These are phyloP conservation scores for Popillia japonica DNA, from an alignment of 1,140 invertebrate genomes.

Conservation along the genomic window DNA sequence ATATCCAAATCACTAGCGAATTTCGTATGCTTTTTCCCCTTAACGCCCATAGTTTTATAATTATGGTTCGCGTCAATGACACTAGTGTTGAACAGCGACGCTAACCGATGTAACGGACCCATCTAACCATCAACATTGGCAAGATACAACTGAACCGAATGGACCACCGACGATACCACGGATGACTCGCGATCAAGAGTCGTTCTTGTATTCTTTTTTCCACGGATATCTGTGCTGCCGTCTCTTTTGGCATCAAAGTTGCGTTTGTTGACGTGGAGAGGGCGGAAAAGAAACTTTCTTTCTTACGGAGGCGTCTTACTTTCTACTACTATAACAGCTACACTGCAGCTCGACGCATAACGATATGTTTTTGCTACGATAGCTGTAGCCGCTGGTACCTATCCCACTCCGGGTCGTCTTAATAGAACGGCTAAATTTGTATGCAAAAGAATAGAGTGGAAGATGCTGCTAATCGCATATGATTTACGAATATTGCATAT, in stretches of 20 bases:
- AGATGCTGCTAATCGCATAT: neutral
- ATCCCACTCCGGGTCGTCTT: slow-evolving; percentile 3
- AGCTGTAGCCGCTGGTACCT: neutral
- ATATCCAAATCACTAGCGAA: slow-evolving; percentile 50
- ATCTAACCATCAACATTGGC: slow-evolving; percentile 38
- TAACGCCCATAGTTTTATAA: slow-evolving; percentile 46
- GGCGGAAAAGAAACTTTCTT: slow-evolving; percentile 27
- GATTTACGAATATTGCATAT: neutral
- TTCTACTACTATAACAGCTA: neutral
- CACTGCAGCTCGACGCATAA: neutral
- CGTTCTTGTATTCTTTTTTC: neutral
- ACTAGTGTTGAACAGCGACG: slow-evolving; percentile 45
- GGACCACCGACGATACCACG: slow-evolving; percentile 16
- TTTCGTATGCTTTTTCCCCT: slow-evolving; percentile 46
- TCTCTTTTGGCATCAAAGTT: neutral
- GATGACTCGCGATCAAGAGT: neutral
- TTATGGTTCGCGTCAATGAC: slow-evolving; percentile 43
- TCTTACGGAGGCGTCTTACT: slow-evolving; percentile 12
- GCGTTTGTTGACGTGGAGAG: slow-evolving; percentile 6
- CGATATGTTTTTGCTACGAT: neutral
- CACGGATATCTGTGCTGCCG: neutral
- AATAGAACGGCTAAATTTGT: neutral
- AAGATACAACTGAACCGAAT: slow-evolving; percentile 19
- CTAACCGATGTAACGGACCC: slow-evolving; percentile 44
- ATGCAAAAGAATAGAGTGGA: neutral